Base-by-base conservation (phyloP, 23 tunicate species). In the Halocynthia aurantium region DNA sequence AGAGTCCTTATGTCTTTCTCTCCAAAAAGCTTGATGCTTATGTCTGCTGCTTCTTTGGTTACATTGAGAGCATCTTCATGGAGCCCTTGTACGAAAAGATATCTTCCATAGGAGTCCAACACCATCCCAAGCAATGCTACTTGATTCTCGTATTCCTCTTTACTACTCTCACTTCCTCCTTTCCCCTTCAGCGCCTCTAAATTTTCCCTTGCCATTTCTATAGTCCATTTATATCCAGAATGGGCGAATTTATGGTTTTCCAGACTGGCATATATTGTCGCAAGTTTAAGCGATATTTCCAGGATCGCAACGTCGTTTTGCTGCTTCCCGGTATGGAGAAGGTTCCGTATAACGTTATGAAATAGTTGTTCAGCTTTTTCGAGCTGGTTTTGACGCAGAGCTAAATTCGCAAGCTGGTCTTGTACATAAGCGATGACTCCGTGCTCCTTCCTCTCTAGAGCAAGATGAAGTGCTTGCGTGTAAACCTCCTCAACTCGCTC, bases 61-160 rank as follows among this genome's bases (percentile, higher is more conserved):
- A 61, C 79, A 17, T 56, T 66, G 20, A 92, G 67, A 0, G 98
- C 98, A 31, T 65, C 50, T 53, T 82, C 61, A 40, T 69, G 52
- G 6, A 82, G 62, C 6, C 70, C 69, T 10, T 50, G 31, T 18
- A 67, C 84, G 70, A 69, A 77, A 19, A 86, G 71, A 62, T 92
- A 92, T 7, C 98, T 76, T 8, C 92, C 98, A 70, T 82, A 86
- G 6, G 98, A 92, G 73, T 92, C 98, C 17, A 92, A 80, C 57
- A 81, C 86, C 98, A 92, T 92, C 8, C 98, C 98, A 57, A 86
- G 80, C 58, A 92, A 62, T 0, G 88, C 98, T 6, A 52, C 0
- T 10, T 70, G 64, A 72, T 87, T 71, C n/a, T 8, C 10, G 49
- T 40, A 81, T 7, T 76, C 82, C 0, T 74, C 78, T 54, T 74